Evolutionary conservation across 2,797 vertebrate species (phyloP), one percentile per base, ranked within the genome.

Genomic region (Characodon lateralis): DNA sequence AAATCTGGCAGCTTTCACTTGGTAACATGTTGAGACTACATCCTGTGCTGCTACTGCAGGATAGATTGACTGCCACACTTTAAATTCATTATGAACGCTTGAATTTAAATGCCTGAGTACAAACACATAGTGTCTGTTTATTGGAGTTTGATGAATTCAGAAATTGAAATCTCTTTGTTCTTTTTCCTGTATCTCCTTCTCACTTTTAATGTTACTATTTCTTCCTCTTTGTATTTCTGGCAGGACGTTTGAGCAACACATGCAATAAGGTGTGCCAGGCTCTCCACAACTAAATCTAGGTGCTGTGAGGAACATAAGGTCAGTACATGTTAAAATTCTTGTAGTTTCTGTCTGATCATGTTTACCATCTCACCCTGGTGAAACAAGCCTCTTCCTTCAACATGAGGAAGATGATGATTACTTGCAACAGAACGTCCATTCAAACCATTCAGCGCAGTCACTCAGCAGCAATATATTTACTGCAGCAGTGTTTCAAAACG

Each of bases 181-280:
- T 63, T 22, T 8, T 71, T 26, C 51, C 35, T 50, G 8, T 59
- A 10, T 41, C 24, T 39, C 31, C 55, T 0, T 24, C 31, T 46
- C 55, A 68, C 41, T 6, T 69, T 46, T 46, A 31, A 31, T 69
- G 66, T 14, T 46, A 14, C 41, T 13, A 26, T 73, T 6, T 53
- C 18, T 22, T 12, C 56, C 48, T 69, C 56, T 58, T n/a, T 66
- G 20, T 53, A 0, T 70, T 20, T 46, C 1, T 48, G 24, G 6
- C 20, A 24, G 66, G 41, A 20, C 5, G 58, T 85, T 74, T 74
- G 74, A 79, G 58, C 80, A 81, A 79, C 75, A 85, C 76, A 48
- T 79, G 58, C 75, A 76, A 50, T 53, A 58, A 89, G 83, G 79
- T 89, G 73, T 66, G 43, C 41, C 41, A 18, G 84, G 66, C 83